These are phyloP conservation scores for Grallaria varia DNA, from an alignment of 2,113 vertebrate genomes.

Conservation along the genomic window DNA sequence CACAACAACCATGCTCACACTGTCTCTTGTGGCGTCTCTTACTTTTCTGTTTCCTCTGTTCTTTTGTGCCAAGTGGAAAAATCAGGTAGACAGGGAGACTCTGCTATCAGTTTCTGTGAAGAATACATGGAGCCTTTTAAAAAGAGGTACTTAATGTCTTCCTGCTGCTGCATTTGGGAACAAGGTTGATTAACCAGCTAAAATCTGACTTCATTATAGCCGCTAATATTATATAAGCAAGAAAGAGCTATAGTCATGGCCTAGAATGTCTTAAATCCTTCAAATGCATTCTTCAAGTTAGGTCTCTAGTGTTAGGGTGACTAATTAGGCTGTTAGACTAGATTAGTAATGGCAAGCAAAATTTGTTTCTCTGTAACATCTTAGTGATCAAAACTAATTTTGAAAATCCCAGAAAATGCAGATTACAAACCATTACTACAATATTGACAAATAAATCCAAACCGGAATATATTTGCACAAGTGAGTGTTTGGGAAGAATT, in stretches of 20 bases:
- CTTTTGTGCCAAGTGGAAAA: neutral
- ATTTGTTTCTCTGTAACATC: neutral
- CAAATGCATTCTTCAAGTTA: neutral
- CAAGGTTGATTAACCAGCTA: neutral
- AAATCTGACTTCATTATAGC: neutral
- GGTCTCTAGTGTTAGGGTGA: neutral
- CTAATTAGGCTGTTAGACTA: neutral
- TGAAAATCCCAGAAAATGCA: accelerated
- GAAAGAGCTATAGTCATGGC: neutral
- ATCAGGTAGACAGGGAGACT: neutral
- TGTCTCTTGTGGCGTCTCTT: neutral
- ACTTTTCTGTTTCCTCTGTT: neutral
- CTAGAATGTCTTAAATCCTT: neutral
- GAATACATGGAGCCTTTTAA: neutral
- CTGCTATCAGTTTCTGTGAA: neutral
- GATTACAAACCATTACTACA: neutral
- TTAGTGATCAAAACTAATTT: neutral
- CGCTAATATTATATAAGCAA: neutral
- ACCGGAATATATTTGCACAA: neutral
- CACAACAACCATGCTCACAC: neutral
- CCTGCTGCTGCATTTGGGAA: neutral
- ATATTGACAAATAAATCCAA: neutral
- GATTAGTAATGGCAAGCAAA: neutral
- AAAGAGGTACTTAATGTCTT: neutral
- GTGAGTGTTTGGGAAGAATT: neutral